phyloP scores from a whole-genome alignment of 2,113 vertebrate genomes.

The Rana temporaria region DNA sequence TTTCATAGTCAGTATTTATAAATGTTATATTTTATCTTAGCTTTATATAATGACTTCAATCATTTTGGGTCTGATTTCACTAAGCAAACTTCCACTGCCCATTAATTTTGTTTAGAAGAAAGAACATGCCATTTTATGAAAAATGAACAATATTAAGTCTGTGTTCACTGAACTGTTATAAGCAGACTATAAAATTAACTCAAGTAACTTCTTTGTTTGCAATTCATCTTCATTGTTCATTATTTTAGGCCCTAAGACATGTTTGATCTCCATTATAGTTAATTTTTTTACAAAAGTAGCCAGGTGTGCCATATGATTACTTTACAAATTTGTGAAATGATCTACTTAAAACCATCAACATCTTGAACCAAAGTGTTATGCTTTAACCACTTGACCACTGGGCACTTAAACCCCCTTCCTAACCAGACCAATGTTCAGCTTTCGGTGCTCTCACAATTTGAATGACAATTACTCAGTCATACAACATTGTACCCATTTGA shows the following conservation, averaged over 20 bases:
- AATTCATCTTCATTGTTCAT: constrained; percentile 57
- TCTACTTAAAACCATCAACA: too few species aligned
- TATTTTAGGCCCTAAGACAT: constrained; percentile 3
- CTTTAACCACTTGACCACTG: too few species aligned
- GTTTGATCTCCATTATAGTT: too few species aligned
- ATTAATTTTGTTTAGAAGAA: constrained; percentile 67
- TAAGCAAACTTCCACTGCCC: constrained; percentile 64
- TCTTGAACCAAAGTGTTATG: too few species aligned
- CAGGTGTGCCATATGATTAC: too few species aligned
- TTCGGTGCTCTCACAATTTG: too few species aligned
- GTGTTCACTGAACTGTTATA: constrained; percentile 56
- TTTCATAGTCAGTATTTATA: constrained; percentile 63
- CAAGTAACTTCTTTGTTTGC: constrained; percentile 53
- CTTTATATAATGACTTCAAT: constrained; percentile 59
- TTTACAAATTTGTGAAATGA: too few species aligned
- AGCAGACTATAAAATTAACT: constrained; percentile 64
- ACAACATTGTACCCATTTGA: too few species aligned
- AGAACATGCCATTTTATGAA: constrained; percentile 61
- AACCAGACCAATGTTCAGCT: too few species aligned
- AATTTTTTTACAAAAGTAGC: too few species aligned
- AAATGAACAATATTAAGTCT: constrained; percentile 63
- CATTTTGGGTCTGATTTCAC: constrained; percentile 53
- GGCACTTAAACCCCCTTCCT: too few species aligned
- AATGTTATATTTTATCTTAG: constrained; percentile 57
- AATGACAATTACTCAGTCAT: too few species aligned